A percentile compares a stretch with the other conserved stretches of the same genome.
Conservation (phyloP, 2,113 vertebrate genomes). For the Tychaedon coryphoeus region DNA sequence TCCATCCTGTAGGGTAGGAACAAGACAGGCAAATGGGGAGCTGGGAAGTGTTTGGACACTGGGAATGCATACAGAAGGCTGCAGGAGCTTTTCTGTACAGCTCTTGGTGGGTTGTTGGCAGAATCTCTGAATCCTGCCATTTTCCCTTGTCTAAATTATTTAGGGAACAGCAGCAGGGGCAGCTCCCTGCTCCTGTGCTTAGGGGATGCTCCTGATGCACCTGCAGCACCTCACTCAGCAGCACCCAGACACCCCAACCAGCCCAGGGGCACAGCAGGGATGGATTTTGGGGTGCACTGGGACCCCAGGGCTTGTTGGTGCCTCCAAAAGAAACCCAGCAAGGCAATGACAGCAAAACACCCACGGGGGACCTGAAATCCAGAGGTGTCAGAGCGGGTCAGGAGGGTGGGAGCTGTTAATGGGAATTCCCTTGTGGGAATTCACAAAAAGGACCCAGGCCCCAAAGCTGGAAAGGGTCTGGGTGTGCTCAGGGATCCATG, state of each 20-base stretch:
- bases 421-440: not conserved
- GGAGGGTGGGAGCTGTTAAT: not conserved
- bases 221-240: not conserved
- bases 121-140: not conserved
- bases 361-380: fast-evolving
- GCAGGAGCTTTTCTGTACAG: not conserved
- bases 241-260: not conserved
- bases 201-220: not conserved
- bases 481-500: not conserved
- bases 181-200: not conserved
- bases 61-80: conserved; percentile 5
- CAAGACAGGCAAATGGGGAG: conserved; percentile 2
- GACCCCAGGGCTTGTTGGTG: too few species aligned
- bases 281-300: not conserved
- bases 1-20: not conserved
- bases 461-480: not conserved
- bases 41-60: not conserved
- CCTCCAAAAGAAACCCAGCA: not conserved
- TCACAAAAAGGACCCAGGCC: fast-evolving
- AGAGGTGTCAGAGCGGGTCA: not conserved
- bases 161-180: not conserved
- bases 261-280: fast-evolving
- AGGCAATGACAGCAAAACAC: fast-evolving
- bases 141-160: not conserved
- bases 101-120: not conserved